A percentile compares a stretch with the other conserved stretches of the same genome.
phyloP scores from a whole-genome alignment of 2,797 vertebrate species.

The Gymnoscopelus microlampas region DNA sequence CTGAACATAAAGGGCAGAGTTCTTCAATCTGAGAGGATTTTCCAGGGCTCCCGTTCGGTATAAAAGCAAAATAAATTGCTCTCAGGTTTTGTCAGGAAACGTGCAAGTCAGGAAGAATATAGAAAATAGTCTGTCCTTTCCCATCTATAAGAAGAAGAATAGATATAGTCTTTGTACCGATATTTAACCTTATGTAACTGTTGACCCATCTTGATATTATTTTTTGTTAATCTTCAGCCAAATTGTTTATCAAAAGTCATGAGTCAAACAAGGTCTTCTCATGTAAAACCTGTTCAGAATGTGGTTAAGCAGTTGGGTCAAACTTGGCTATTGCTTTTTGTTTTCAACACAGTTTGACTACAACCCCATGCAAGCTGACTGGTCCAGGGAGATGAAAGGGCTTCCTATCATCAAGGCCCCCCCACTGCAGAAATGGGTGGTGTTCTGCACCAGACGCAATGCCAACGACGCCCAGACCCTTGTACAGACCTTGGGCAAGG shows the following conservation, averaged over 20 bases:
- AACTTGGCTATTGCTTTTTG: neutral
- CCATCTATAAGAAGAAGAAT: too few species aligned
- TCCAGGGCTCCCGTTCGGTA: conserved; percentile 85
- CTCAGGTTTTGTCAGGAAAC: too few species aligned
- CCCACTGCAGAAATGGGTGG: conserved; percentile 87
- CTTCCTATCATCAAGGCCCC: conserved; percentile 80
- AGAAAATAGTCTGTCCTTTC: too few species aligned
- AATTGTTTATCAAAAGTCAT: too few species aligned
- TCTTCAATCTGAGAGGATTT: conserved; percentile 88
- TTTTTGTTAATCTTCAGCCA: too few species aligned
- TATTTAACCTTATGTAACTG: too few species aligned
- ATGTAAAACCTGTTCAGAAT: too few species aligned
- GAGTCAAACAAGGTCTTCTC: too few species aligned
- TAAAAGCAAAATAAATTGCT: neutral
- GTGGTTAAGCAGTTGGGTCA: too few species aligned
- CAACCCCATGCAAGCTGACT: conserved; percentile 86
- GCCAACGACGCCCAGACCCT: conserved; percentile 80
- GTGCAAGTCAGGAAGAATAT: too few species aligned
- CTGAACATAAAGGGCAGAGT: conserved; percentile 87
- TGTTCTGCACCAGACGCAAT: conserved; percentile 85
- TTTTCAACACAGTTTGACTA: conserved; percentile 84
- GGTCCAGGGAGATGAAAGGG: conserved; percentile 90
- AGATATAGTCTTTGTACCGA: too few species aligned
- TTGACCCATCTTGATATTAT: too few species aligned
- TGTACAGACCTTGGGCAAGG: conserved; percentile 85